Conservation (phyloP, 2,113 vertebrate species). For the Indri indri region DNA sequence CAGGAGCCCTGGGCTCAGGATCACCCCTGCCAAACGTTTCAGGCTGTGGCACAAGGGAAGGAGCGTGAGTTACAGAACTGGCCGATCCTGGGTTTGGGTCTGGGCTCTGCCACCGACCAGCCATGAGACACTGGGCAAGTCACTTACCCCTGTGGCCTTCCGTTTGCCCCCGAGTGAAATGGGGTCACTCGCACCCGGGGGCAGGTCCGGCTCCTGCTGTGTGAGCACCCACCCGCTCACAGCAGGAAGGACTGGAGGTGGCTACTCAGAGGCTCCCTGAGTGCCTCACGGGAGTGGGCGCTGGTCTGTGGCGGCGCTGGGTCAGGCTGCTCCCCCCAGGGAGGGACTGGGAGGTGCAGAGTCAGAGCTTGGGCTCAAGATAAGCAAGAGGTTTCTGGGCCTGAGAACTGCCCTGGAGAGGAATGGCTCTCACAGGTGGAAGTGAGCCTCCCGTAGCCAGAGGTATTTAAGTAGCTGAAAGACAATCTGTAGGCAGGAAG, state of each 20-base stretch:
- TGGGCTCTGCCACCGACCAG: background rate
- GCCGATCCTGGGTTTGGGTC: background rate
- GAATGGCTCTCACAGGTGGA: rapidly evolving
- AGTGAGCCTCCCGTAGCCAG: background rate
- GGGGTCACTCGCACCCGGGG: too few relatives aligned
- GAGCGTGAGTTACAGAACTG: rapidly evolving
- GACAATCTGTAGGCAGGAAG: background rate
- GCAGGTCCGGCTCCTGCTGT: background rate
- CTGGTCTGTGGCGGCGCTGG: background rate
- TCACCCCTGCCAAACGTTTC: background rate
- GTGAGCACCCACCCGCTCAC: background rate
- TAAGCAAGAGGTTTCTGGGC: background rate
- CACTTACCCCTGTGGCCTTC: background rate
- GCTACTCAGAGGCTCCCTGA: background rate
- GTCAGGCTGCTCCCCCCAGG: background rate
- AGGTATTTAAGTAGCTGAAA: background rate
- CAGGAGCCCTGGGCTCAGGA: background rate
- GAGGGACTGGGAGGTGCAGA: too few relatives aligned
- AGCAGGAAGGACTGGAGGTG: background rate
- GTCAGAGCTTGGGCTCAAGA: background rate
- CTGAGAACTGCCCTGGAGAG: background rate
- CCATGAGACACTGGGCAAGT: background rate
- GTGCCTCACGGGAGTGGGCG: background rate
- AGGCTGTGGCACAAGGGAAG: too few relatives aligned
- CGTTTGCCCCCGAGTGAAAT: background rate